Base-by-base conservation (phyloP, 2,797 vertebrate species). In the Typhlichthys subterraneus region DNA sequence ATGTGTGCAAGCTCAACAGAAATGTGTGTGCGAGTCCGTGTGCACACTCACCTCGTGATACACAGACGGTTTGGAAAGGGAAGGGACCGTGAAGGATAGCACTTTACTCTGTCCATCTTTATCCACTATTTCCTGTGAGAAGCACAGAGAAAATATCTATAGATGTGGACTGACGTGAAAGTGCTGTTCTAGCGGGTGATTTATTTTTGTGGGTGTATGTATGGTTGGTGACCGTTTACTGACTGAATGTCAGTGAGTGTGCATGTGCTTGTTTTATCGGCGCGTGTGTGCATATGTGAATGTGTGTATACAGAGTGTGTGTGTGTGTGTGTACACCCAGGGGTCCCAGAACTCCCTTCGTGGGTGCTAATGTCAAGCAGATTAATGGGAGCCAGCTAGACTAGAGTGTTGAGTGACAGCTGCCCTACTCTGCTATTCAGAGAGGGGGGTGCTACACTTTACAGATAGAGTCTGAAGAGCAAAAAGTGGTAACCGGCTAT, bases 91-190 rank as follows among this genome's bases (percentile, higher is more conserved):
- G 84, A 99, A 99, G 77, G 96, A 94, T 77, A 98, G 83, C 38
- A 97, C 87, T 92, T 95, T 98, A 87, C 95, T 98, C 73, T 97
- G 95, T 45, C 97, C 97, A 72, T 98, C 94, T 89, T 97, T 98
- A 88, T 99, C 95, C 77, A 97, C 94, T 86, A 99, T 99, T 93
- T 99, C 97, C 97, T 99, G 83, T 80, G 5, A 77, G 45, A 80
- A 50, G 80, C 67, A 77, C 31, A 54, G 54, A 60, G 50, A 69
- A 23, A 23, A 3, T 23, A 23, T 23, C 23, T 23, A 23, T 23
- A 23, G 23, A 23, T 3, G 23, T 23, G 23, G 23, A 23, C 23
- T 23, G 23, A 23, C 3, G 23, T 23, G 23, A 23, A 23, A 23
- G 23, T 23, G 23, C 23, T 23, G 23, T 23, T 23, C 23, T 19